A percentile compares a stretch with the other conserved stretches of the same genome.
phyloP scores from a whole-genome alignment of 2,888 invertebrate genomes.

The Catocala sponsa region DNA sequence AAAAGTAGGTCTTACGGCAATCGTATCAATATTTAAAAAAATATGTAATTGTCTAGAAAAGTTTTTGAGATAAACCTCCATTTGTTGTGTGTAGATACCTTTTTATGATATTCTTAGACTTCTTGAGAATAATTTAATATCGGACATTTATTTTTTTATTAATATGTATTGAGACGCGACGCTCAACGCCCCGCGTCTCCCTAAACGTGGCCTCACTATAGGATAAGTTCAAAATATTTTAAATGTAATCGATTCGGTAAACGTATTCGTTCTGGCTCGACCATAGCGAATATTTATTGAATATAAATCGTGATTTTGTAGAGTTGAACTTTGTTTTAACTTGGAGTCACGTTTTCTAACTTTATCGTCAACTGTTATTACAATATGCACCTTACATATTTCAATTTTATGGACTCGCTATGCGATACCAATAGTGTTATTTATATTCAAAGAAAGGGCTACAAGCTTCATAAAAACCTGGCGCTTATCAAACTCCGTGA shows the following conservation, averaged over 20 bases:
- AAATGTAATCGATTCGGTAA: slow-evolving; percentile 3
- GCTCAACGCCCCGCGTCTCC: too few relatives aligned
- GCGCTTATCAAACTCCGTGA: slow-evolving; percentile 1
- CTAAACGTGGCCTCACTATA: too few relatives aligned
- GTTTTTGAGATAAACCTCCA: too few relatives aligned
- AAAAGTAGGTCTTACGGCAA: too few relatives aligned
- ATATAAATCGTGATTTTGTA: slow-evolving; percentile 5
- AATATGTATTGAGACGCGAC: too few relatives aligned
- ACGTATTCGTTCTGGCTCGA: not conserved
- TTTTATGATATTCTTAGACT: too few relatives aligned
- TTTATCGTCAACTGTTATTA: slow-evolving; percentile 15
- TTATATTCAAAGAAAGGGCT: slow-evolving; percentile 12
- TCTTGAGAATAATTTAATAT: too few relatives aligned
- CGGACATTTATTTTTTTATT: too few relatives aligned
- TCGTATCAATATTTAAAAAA: too few relatives aligned
- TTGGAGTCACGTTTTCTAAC: slow-evolving; percentile 16
- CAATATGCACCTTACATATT: slow-evolving; percentile 14
- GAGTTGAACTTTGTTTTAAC: slow-evolving; percentile 13
- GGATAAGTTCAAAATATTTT: not conserved
- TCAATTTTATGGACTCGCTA: slow-evolving; percentile 12
- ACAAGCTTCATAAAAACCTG: slow-evolving; percentile 6
- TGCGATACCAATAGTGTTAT: slow-evolving; percentile 11
- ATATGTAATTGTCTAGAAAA: too few relatives aligned
- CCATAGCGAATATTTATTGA: slow-evolving; percentile 6
- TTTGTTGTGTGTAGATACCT: too few relatives aligned